Conservation (phyloP, 23 tunicate genomes). For the Ciona savignyi region DNA sequence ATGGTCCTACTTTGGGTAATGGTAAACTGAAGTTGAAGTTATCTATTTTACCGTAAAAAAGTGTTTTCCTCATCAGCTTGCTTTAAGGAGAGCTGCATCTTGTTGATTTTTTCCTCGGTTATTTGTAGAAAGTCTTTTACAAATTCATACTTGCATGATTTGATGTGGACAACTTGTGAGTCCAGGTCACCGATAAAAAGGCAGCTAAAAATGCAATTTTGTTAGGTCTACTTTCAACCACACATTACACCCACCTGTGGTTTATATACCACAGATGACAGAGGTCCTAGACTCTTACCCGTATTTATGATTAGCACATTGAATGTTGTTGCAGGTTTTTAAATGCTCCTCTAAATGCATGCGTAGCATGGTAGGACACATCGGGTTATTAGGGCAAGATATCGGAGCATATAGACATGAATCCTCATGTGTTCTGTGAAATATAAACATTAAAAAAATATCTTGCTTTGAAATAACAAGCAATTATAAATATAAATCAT, state of each 20-base stretch:
- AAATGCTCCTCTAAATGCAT: conserved; percentile 74
- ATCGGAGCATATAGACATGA: conserved; percentile 78
- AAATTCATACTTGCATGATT: conserved; percentile 56
- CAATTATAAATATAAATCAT: neutral
- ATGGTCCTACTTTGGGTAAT: too few relatives aligned
- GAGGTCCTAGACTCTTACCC: conserved; percentile 42
- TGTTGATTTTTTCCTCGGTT: conserved; percentile 57
- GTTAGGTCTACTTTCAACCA: neutral
- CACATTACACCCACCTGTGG: too few relatives aligned
- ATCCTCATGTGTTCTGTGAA: conserved; percentile 48
- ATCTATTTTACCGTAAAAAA: conserved; percentile 60
- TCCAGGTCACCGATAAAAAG: conserved; percentile 62
- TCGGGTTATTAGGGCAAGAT: conserved; percentile 87
- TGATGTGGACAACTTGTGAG: conserved; percentile 19
- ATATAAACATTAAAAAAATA: neutral
- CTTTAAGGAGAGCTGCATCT: conserved; percentile 39
- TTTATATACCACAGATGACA: too few relatives aligned
- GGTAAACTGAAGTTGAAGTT: too few relatives aligned
- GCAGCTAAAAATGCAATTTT: conserved; percentile 26
- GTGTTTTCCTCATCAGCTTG: conserved; percentile 80
- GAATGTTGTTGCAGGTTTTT: conserved; percentile 64
- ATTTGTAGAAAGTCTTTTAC: conserved; percentile 71
- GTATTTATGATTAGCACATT: conserved; percentile 54
- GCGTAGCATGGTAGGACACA: conserved; percentile 72
- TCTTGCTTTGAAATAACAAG: neutral